Percentiles rank a stretch among this genome's conserved stretches.
Conservation (phyloP, 2,888 invertebrate species). For the Diarsia rubi region DNA sequence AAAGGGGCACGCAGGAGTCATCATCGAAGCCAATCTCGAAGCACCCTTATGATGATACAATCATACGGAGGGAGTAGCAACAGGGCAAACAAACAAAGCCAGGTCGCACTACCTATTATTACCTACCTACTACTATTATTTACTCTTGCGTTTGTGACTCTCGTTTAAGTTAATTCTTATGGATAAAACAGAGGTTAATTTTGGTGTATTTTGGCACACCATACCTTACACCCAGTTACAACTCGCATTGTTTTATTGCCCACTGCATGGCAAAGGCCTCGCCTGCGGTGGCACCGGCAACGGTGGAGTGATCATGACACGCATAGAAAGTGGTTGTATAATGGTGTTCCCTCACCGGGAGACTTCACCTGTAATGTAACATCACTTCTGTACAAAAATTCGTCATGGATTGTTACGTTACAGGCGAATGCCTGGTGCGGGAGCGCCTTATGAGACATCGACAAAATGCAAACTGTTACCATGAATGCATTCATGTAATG, state of each 20-base stretch:
- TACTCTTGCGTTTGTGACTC: conserved; percentile 6
- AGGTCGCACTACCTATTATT: background rate
- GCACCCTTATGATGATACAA: background rate
- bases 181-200: conserved; percentile 1
- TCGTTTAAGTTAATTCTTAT: background rate
- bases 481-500: background rate
- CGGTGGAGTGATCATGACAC: background rate
- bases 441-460: background rate
- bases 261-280: background rate
- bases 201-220: conserved; percentile 11
- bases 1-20: no score
- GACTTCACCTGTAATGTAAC: background rate
- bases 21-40: background rate
- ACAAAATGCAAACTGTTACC: background rate
- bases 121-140: no score
- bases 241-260: background rate
- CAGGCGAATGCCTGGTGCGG: background rate
- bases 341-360: background rate
- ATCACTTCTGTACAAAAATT: background rate
- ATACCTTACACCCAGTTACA: conserved; percentile 19
- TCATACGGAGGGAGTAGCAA: background rate
- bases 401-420: background rate
- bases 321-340: background rate
- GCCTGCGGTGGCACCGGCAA: background rate
- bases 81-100: no score